Evolutionary conservation across 2,888 invertebrate genomes (phyloP).

Genomic region (Tanaodytes sp.): DNA sequence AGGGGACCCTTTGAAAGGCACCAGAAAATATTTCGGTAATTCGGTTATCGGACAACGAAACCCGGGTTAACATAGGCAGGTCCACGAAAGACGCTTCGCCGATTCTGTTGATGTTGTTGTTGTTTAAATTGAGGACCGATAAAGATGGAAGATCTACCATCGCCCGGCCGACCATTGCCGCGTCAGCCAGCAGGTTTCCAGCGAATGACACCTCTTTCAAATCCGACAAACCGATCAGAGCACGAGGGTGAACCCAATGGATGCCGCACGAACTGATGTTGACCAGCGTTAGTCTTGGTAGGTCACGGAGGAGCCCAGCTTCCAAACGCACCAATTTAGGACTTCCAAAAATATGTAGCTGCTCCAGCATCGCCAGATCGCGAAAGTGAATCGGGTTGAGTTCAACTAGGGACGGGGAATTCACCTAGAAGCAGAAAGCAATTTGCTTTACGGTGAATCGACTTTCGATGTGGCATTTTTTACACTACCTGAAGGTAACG

Average conservation of each 20-base stretch:
- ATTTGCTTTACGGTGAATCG: too few relatives aligned
- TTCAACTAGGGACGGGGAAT: constrained; percentile 80
- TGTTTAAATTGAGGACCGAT: constrained; percentile 80
- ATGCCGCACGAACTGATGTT: constrained; percentile 86
- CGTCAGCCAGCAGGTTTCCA: constrained; percentile 84
- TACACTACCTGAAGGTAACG: constrained; percentile 82
- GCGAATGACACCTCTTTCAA: constrained; percentile 81
- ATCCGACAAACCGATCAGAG: constrained; percentile 81
- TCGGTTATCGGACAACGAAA: constrained; percentile 82
- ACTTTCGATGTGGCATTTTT: too few relatives aligned
- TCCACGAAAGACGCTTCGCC: constrained; percentile 87
- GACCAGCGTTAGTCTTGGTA: constrained; percentile 79
- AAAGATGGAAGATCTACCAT: constrained; percentile 84
- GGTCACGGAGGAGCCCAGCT: constrained; percentile 81
- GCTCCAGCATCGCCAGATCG: constrained; percentile 82
- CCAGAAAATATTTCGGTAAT: constrained; percentile 85
- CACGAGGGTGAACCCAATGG: constrained; percentile 84
- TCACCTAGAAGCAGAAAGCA: constrained; percentile 81
- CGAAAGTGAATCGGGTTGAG: constrained; percentile 81
- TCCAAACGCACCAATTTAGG: constrained; percentile 80
- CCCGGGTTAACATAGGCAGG: constrained; percentile 79
- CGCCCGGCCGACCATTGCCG: constrained; percentile 86
- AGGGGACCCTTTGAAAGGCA: constrained; percentile 87
- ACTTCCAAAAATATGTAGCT: constrained; percentile 83
- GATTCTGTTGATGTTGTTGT: constrained; percentile 82